Base-by-base conservation (phyloP, 2,797 vertebrate species). In the Margarornis squamiger region DNA sequence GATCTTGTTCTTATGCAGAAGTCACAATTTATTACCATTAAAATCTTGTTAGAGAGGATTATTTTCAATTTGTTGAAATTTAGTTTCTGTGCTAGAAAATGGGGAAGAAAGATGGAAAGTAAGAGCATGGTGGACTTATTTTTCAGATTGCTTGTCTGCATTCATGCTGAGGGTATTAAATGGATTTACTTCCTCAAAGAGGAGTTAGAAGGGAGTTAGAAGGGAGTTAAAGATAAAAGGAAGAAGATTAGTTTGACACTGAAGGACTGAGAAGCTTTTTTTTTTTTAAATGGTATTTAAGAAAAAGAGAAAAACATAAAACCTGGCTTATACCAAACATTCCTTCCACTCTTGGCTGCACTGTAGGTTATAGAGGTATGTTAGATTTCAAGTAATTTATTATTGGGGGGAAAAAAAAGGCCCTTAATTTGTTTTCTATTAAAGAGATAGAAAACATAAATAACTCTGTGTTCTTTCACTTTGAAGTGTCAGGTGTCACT, bases 1-100 rank as follows among this genome's bases (percentile, higher is more conserved):
- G 51, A 61, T 80, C 57, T 83, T 80, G 74, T 20, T 77, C 46
- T 71, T 77, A 85, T 19, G 54, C 17, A 82, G 29, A 61, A 95
- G 8, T 74, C 75, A 63, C 52, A 90, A 94, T 96, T 95, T 94
- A 36, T 94, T 93, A 77, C 70, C 27, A 96, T 95, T 96, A 96
- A 95, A 93, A 97, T 92, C 74, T 32, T 94, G 61, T 94, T 96
- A 85, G 38, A 95, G 81, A 78, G 38, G 72, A 96, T 95, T 92
- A 92, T 70, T 97, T 96, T 94, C 91, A 88, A 93, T 91, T 59
- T 95, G 86, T 48, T 94, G 81, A 94, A 97, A 94, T 91, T 77
- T 94, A 87, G 27, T 34, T 85, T 87, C 70, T 88, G 29, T 21
- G 59, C 20, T 65, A 89, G 68, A 75, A 96, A 88, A 81, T 48